phyloP scores from a whole-genome alignment of 2,888 invertebrate species.

The Epirrhoe tristata region DNA sequence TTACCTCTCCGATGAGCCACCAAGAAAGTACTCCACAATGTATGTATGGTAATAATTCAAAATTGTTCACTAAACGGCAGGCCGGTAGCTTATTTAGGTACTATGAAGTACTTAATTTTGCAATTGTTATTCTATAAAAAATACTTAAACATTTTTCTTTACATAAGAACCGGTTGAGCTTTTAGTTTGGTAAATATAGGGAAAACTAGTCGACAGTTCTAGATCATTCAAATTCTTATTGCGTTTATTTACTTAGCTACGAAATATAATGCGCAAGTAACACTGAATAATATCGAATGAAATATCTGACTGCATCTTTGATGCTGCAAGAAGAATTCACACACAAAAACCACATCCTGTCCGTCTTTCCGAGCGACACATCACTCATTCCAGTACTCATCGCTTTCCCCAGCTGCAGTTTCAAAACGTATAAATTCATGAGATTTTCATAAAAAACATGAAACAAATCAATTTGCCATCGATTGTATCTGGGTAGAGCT shows the following conservation, averaged over 20 bases:
- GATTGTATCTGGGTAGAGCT: constrained; percentile 29
- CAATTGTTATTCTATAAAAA: too few species aligned
- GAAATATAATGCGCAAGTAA: neutral
- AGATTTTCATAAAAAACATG: constrained; percentile 39
- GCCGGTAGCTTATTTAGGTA: constrained; percentile 3
- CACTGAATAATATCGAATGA: neutral
- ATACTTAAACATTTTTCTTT: too few species aligned
- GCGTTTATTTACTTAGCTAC: too few species aligned
- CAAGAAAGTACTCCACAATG: constrained; percentile 34
- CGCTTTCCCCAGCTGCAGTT: constrained; percentile 36
- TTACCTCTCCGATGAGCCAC: constrained; percentile 53
- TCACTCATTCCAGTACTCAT: constrained; percentile 37
- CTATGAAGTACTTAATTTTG: neutral
- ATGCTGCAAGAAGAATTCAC: constrained; percentile 28
- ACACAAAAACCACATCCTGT: constrained; percentile 40
- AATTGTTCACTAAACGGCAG: constrained; percentile 8
- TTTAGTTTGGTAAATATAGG: too few species aligned
- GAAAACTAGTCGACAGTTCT: too few species aligned
- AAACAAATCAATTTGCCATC: constrained; percentile 48
- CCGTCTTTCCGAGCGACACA: constrained; percentile 28
- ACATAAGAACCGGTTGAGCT: neutral
- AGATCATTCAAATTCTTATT: too few species aligned
- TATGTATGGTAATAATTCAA: constrained; percentile 15
- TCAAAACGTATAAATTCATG: constrained; percentile 41
- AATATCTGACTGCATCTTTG: constrained; percentile 9